Percentiles rank a stretch among this genome's conserved stretches.
phyloP scores from a whole-genome alignment of 2,113 vertebrate species.

The Elephas maximus region DNA sequence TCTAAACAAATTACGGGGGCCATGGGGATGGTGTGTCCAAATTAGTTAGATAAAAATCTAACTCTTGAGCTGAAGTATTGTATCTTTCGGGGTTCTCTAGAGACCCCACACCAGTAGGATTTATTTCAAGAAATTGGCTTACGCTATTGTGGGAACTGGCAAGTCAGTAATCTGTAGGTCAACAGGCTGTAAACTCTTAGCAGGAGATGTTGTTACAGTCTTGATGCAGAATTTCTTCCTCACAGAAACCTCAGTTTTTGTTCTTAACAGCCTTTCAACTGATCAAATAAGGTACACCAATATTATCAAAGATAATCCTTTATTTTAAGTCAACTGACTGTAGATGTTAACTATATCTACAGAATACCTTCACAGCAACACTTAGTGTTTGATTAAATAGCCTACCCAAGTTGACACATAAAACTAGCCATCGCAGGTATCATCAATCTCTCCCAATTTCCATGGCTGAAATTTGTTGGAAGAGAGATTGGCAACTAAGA shows the following conservation, averaged over 20 bases:
- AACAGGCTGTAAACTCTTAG: neutral
- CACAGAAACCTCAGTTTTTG: neutral
- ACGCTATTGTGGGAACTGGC: neutral
- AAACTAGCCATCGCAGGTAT: neutral
- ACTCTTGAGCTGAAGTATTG: neutral
- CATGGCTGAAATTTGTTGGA: neutral
- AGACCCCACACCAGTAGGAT: neutral
- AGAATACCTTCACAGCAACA: neutral
- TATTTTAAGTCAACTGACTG: neutral
- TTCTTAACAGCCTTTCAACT: neutral
- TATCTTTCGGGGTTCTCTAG: neutral
- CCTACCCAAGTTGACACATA: neutral
- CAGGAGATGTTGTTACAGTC: neutral
- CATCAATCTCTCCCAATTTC: neutral
- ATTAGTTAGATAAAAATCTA: neutral
- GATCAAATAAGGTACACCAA: neutral
- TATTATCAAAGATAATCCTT: neutral
- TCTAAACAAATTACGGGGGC: neutral
- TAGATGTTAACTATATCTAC: neutral
- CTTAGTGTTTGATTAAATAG: constrained; percentile 13
- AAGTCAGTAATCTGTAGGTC: neutral
- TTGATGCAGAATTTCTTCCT: neutral
- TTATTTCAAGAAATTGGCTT: constrained; percentile 26
- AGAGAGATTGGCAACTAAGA: constrained; percentile 22
- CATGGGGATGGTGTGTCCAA: neutral